Base-by-base conservation (phyloP, 2,113 vertebrate species). In the Gymnarchus niloticus region DNA sequence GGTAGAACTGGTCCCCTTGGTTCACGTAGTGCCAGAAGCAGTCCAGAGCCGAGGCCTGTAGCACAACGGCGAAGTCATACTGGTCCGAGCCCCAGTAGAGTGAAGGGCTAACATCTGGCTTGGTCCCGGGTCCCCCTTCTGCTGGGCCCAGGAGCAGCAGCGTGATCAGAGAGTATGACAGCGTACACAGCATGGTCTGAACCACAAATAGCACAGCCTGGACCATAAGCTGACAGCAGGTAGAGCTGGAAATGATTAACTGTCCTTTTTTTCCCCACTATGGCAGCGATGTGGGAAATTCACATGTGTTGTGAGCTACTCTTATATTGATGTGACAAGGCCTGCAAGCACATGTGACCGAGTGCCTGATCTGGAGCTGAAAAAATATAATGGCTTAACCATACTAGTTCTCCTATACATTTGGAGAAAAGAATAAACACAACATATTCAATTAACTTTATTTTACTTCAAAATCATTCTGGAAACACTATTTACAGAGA, bases 11-110 rank as follows among this genome's bases (percentile, higher is more conserved):
- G 37, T 97, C 96, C 0, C 90, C 93, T 0, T 90, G 90, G 57
- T 96, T 94, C 0, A 96, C 96, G 2, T 97, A 97, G 88, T 99
- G 98, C 97, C 97, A 99, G 93, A 97, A 96, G 48, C 97, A 99
- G 86, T 98, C 96, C 0, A 88, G 23, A 0, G 86, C 87, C 0
- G 93, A 88, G 0, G 95, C 95, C 0, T 87, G 88, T 33, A 99
- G 25, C 33, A 98, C 83, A 0, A 99, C 4, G 0, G 97, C 93
- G 0, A 99, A 99, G 89, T 99, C 95, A 0, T 97, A 96, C 83
- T 94, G 96, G 73, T 98, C 95, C 0, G 94, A 89, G 0, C 94
- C 96, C 0, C 84, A 95, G 89, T 96, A 96, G 51, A 94, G 89
- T 0, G 91, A 56, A 0, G 92, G 86, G 1, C 84, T 49, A 0